These are phyloP conservation scores for Dicyrtomina minuta DNA, from an alignment of 2,888 invertebrate species.

Conservation along the genomic window DNA sequence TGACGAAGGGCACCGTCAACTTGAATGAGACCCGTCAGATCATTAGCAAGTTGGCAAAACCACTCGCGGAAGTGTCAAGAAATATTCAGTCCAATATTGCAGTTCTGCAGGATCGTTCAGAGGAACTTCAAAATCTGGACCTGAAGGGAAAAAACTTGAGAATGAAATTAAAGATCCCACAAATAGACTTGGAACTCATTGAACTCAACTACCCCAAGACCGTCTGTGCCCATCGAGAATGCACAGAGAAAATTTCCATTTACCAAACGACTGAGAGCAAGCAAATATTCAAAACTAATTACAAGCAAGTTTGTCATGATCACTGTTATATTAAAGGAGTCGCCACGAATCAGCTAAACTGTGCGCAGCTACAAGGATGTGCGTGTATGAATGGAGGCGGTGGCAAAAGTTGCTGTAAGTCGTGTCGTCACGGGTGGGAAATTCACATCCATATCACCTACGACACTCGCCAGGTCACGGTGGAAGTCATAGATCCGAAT, in stretches of 20 bases:
- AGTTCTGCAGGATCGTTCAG: conserved; percentile 8
- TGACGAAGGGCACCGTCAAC: conserved; percentile 28
- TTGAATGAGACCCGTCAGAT: conserved; percentile 36
- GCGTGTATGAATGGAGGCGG: too few relatives aligned
- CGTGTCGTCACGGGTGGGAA: conserved; percentile 22
- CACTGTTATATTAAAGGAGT: conserved; percentile 11
- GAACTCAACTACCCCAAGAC: conserved; percentile 24
- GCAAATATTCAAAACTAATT: background rate
- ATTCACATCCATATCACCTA: conserved; percentile 39
- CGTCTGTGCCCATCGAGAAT: conserved; percentile 29
- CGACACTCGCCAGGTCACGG: conserved; percentile 24
- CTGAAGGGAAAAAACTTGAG: background rate
- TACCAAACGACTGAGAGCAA: background rate
- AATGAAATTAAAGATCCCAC: background rate
- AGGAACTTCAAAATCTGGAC: conserved; percentile 8
- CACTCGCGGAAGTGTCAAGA: conserved; percentile 26
- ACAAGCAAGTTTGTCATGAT: conserved; percentile 34
- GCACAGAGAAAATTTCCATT: background rate
- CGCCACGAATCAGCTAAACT: background rate
- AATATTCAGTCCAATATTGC: conserved; percentile 34
- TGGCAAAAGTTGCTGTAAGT: too few relatives aligned
- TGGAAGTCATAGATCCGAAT: conserved; percentile 13
- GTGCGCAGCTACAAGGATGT: background rate
- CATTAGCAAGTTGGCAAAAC: conserved; percentile 19
- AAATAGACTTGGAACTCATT: background rate